Base-by-base conservation (phyloP, 2,888 invertebrate species). In the Halocaridina rubra region DNA sequence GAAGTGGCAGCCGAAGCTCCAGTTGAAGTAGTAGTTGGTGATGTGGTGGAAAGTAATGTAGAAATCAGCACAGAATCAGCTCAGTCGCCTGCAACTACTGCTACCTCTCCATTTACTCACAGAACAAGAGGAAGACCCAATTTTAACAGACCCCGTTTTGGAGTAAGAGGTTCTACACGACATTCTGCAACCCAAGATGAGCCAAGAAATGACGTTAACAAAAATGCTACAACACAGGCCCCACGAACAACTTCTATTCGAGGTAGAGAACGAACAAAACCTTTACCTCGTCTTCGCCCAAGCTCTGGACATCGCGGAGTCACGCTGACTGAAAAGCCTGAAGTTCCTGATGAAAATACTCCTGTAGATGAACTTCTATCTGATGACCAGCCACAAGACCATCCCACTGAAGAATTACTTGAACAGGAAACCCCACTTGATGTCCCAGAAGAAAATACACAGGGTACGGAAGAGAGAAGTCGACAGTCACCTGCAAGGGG, bases 341-440 rank as follows among this genome's bases (percentile, higher is more conserved):
- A 13, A 19, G 61, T 19, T 13, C n/a, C 33, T 33, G 75, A 81
- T 16, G n/a, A 61, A 8, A 75, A 39, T 19, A 57, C 30, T 30
- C 64, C 81, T 39, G 81, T 29, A 5, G 67, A 76, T 29, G 81
- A 76, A 75, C n/a, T 27, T 22, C 75, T 30, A 1, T 16, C 10
- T 19, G 76, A 77, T n/a, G 59, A 29, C 19, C 61, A 22, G 29
- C 22, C 8, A 16, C 22, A 74, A 4, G 71, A 71, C 16, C 53
- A 53, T 16, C 16, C 19, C 19, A 19, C 19, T 53, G 53, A 53
- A 13, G 19, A 13, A 16, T 19, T 19, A 2, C 4, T 3, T n/a
- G 53, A 53, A n/a, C 53, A 53, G 53, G 53, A 53, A 10, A 19
- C 53, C 4, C 4, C 16, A n/a, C n/a, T 53, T 53, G n/a, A 16